Conservation (phyloP, 2,888 invertebrate genomes). For the Sesia bembeciformis region DNA sequence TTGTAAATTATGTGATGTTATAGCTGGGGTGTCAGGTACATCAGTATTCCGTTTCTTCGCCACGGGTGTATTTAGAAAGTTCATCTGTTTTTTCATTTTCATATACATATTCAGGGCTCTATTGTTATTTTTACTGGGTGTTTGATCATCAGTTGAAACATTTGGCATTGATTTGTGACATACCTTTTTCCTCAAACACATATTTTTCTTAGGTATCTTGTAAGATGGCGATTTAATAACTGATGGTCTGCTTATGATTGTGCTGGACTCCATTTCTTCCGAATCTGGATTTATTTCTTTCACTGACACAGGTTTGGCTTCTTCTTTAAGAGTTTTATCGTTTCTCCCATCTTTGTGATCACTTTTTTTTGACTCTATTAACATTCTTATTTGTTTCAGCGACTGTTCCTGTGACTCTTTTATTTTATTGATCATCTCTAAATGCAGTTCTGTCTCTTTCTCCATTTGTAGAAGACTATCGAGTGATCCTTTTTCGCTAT, state of each 20-base stretch:
- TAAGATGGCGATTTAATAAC: conserved; percentile 48
- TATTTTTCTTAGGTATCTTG: conserved; percentile 51
- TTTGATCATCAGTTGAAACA: conserved; percentile 22
- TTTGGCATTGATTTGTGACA: conserved; percentile 50
- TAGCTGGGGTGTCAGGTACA: conserved; percentile 41
- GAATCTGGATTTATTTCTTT: conserved; percentile 2
- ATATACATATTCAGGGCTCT: conserved; percentile 50
- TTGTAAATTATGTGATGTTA: conserved; percentile 53
- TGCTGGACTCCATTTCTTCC: conserved; percentile 6
- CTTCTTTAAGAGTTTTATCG: conserved; percentile 12
- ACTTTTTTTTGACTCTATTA: conserved; percentile 32
- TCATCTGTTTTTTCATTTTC: conserved; percentile 54
- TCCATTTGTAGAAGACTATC: conserved; percentile 37
- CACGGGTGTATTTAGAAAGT: conserved; percentile 50
- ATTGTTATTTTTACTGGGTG: conserved; percentile 34
- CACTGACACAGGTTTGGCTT: conserved; percentile 10
- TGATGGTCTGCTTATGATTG: conserved; percentile 19
- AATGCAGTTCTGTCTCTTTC: conserved; percentile 32
- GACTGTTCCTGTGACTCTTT: conserved; percentile 38
- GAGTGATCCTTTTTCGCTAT: conserved; percentile 21
- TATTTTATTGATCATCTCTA: conserved; percentile 40
- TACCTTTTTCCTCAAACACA: conserved; percentile 41
- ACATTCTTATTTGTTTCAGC: conserved; percentile 33
- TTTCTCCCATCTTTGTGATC: conserved; percentile 11
- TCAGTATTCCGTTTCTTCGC: conserved; percentile 18